Base-by-base conservation (phyloP, 2,888 invertebrate species). In the Epinotia brunnichana region DNA sequence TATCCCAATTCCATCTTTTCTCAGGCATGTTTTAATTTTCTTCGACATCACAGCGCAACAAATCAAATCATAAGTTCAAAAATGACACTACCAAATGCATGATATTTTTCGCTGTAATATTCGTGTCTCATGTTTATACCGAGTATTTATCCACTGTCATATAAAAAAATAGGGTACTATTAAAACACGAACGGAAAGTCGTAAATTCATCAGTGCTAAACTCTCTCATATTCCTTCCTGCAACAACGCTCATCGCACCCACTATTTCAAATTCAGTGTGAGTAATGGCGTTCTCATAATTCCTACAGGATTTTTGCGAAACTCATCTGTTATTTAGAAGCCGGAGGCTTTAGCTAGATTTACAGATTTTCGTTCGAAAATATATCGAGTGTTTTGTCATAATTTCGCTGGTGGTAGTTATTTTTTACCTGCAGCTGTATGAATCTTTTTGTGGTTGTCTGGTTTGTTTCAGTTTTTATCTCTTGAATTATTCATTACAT, bases 241-340 rank as follows among this genome's bases (percentile, higher is more conserved):
- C 78, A 77, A 69, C 78, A 76, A 81, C 80, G 80, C 83, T 67
- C 82, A 85, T 84, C 78, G 84, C 85, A 82, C 78, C 80, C 82
- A 81, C 81, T 85, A 82, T 85, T 85, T 84, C 85, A 80, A 83
- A 84, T 82, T 79, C 80, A 74, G 79, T 77, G 85, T 90, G 90
- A 90, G 79, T 89, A 86, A 91, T 88, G 87, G 83, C 81, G 83
- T 87, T 87, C 87, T 83, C 80, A 82, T 90, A 89, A 91, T 89
- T 87, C 88, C 86, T 84, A 82, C 74, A 75, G 80, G 81, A 80
- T 82, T 83, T 87, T 88, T 88, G 81, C 82, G 80, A 75, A 77
- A 81, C 86, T 85, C 89, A 90, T 90, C 89, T 87, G 87, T 90
- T 90, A 90, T 90, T 88, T 89, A 89, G 85, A 83, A 78, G 75